Evolutionary conservation across 2,888 invertebrate species (phyloP).

Genomic region (Himalopsyche japonica): DNA sequence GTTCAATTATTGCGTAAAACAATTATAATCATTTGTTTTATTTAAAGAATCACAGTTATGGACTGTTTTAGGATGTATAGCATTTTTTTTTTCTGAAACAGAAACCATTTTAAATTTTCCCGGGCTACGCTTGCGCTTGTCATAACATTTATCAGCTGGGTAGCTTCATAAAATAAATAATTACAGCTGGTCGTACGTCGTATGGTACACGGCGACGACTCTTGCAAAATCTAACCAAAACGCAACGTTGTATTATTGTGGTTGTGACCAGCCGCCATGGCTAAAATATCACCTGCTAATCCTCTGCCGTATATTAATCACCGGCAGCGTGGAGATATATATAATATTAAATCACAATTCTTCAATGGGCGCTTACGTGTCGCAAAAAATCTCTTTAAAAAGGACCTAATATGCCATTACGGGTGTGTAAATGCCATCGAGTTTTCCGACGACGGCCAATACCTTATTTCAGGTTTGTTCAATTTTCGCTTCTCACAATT

Average conservation of each 20-base stretch:
- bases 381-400: conserved; percentile 78
- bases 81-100: too few species aligned
- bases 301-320: conserved; percentile 64
- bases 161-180: conserved; percentile 26
- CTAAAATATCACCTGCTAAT: conserved; percentile 56
- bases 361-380: conserved; percentile 65
- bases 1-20: too few species aligned
- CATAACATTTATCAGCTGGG: neutral
- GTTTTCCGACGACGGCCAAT: conserved; percentile 86
- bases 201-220: neutral
- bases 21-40: too few species aligned
- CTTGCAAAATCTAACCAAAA: conserved; percentile 3
- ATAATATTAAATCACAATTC: conserved; percentile 63
- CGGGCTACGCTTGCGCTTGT: neutral
- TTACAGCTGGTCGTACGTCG: conserved; percentile 31
- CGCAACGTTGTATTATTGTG: conserved; percentile 11
- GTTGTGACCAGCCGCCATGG: conserved; percentile 46
- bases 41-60: too few species aligned
- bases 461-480: conserved; percentile 79
- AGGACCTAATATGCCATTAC: conserved; percentile 86
- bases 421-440: conserved; percentile 97
- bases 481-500: neutral
- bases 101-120: neutral
- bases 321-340: conserved; percentile 64
- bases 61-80: too few species aligned